These are phyloP conservation scores for Papilio helenus DNA, from an alignment of 1,140 invertebrate species.

Conservation along the genomic window DNA sequence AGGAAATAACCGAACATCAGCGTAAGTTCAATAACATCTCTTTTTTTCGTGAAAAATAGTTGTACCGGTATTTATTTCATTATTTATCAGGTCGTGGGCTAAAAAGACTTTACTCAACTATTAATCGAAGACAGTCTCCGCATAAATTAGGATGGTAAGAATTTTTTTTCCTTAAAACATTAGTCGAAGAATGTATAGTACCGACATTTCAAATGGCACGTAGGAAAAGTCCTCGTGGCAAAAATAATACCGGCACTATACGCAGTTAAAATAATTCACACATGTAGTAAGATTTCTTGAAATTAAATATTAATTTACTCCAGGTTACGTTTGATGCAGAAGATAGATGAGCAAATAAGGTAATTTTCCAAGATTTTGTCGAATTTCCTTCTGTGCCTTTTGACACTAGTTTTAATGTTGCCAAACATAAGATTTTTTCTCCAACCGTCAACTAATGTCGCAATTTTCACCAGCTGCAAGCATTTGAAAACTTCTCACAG, in stretches of 20 bases:
- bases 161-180: not conserved
- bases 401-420: too few relatives aligned
- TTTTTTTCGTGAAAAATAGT: not conserved
- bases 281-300: not conserved
- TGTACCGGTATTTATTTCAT: not conserved
- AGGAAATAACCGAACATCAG: conserved; percentile 55
- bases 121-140: conserved; percentile 54
- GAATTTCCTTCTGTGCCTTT: too few relatives aligned
- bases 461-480: conserved; percentile 57
- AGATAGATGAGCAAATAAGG: not conserved
- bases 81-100: conserved; percentile 53
- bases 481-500: conserved; percentile 58
- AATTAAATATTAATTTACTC: conserved; percentile 5
- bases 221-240: too few relatives aligned
- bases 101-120: conserved; percentile 59
- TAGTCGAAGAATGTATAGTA: too few relatives aligned
- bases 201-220: too few relatives aligned
- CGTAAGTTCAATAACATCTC: conserved; percentile 44
- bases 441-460: not conserved
- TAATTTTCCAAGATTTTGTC: not conserved
- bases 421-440: too few relatives aligned
- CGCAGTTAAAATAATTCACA: too few relatives aligned
- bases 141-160: conserved; percentile 63
- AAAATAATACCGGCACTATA: too few relatives aligned
- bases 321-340: conserved; percentile 12